phyloP scores from a whole-genome alignment of 2,797 vertebrate species.

The Anisognathus igniventris region DNA sequence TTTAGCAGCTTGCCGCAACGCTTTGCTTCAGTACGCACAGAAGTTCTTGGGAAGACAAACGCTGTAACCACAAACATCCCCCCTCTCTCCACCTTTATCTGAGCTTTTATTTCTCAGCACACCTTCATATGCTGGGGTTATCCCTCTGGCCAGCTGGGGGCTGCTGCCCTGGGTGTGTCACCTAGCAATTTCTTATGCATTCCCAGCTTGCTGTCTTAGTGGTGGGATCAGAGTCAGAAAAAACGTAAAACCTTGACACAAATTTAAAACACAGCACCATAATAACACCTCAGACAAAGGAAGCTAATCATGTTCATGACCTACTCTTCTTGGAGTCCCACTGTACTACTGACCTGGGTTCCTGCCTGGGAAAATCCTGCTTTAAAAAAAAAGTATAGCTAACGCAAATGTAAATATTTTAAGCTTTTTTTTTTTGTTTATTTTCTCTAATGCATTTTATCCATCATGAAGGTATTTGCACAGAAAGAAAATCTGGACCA shows the following conservation, averaged over 20 bases:
- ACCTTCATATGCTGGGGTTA: accelerated
- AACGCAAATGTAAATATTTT: not conserved
- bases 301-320: not conserved
- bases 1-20: not conserved
- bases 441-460: not conserved
- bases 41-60: not conserved
- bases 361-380: not conserved
- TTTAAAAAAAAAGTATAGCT: accelerated
- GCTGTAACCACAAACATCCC: accelerated
- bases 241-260: not conserved
- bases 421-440: not conserved
- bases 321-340: not conserved
- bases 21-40: accelerated
- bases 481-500: not conserved
- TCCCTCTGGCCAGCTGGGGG: not conserved
- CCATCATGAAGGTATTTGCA: not conserved
- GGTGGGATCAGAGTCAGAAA: not conserved
- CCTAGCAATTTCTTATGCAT: not conserved
- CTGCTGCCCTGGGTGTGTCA: not conserved
- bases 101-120: not conserved
- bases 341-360: not conserved
- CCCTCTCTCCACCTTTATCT: not conserved
- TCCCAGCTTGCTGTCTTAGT: not conserved
- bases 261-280: not conserved
- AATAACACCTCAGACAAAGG: not conserved